A percentile compares a stretch with the other conserved stretches of the same genome.
Conservation (phyloP, 1,140 invertebrate genomes). For the Sminthurinus signatus region DNA sequence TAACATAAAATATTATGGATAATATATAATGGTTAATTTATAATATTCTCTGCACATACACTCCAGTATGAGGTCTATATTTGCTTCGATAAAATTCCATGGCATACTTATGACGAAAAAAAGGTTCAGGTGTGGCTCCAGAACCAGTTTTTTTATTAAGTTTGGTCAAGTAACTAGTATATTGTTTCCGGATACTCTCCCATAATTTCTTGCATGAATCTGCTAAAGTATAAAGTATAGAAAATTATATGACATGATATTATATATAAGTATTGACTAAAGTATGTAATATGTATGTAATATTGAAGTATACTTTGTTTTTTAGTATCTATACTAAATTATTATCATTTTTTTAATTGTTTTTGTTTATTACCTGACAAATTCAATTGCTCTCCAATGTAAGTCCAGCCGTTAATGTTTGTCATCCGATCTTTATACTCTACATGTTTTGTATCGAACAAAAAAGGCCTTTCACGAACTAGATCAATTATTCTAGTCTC, state of each 20-base stretch:
- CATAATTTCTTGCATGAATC: not conserved
- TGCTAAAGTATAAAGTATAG: not conserved
- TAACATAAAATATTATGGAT: not conserved
- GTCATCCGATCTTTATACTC: not conserved
- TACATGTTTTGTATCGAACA: not conserved
- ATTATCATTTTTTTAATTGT: not conserved
- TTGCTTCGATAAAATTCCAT: slow-evolving; percentile 4
- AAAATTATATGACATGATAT: not conserved
- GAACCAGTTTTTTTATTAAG: not conserved
- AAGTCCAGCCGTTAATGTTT: not conserved
- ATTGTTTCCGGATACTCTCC: not conserved
- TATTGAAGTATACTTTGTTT: not conserved
- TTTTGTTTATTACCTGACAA: not conserved
- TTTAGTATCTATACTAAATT: slow-evolving; percentile 1
- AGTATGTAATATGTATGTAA: not conserved
- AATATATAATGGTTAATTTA: not conserved
- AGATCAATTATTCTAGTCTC: too few species aligned
- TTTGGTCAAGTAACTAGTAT: not conserved
- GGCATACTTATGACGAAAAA: not conserved
- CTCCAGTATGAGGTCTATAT: not conserved
- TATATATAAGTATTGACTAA: not conserved
- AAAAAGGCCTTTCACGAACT: not conserved
- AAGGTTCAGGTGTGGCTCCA: not conserved
- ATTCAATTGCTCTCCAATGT: not conserved
- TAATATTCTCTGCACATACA: not conserved